Evolutionary conservation across 2,888 invertebrate species (phyloP), one percentile per base, ranked within the genome.

Genomic region (Galerucella pusilla): DNA sequence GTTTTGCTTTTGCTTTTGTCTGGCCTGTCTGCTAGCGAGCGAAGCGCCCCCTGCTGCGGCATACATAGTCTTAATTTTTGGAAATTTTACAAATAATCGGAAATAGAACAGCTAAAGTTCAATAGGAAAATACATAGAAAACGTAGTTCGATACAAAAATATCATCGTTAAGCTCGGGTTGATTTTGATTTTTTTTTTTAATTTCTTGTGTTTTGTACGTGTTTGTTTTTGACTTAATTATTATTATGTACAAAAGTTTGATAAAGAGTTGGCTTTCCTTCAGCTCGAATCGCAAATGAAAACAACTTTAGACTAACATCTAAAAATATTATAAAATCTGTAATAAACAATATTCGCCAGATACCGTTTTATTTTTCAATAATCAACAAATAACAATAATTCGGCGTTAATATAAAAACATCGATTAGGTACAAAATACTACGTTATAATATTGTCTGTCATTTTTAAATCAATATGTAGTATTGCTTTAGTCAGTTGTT

Each of bases 11-110:
- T 90, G 90, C 70, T 89, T 88, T 85, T 90, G 90, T 76, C 91
- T 89, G 81, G 93, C 94, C 89, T 94, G 93, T 86, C 95, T 92
- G 89, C 94, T 94, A 87, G 95, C 95, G 89, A 95, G 91, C 86
- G 94, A 94, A 86, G 95, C 94, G 88, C 95, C 95, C 87, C 95
- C 95, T 87, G 95, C 95, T 87, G 95, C 95, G 86, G 95, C 95
- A 91, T 95, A 96, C 95, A 96, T 96, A 75, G 82, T 83, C 80
- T 78, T 80, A 80, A 81, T 82, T 79, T 80, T 65, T 84, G 79
- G 69, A 64, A 68, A 60, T 65, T 75, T 69, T 64, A 65, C 57
- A 74, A 73, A 42, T 46, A 59, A 64, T 65, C 45, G 71, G 57
- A 71, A 72, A 72, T 46, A 12, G 52, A 45, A n/a, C 57, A 59